These are phyloP conservation scores for Mythimna impura DNA, from an alignment of 2,888 invertebrate genomes.

Conservation along the genomic window DNA sequence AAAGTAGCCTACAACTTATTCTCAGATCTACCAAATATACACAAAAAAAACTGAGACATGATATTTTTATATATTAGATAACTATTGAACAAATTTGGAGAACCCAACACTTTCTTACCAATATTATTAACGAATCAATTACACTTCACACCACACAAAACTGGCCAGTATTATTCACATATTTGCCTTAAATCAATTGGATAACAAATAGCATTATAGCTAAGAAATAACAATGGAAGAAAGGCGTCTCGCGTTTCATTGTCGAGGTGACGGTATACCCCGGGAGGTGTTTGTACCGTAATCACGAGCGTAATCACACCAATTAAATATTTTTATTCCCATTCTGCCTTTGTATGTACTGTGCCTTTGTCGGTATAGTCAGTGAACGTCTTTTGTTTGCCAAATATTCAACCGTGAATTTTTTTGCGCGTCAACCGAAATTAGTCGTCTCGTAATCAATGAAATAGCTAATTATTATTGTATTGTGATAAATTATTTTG, in stretches of 20 bases:
- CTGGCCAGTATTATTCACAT: constrained; percentile 34
- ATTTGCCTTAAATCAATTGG: constrained; percentile 62
- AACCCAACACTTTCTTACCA: neutral
- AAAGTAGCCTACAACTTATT: too few species aligned
- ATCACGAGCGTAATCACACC: constrained; percentile 86
- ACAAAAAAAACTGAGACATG: too few species aligned
- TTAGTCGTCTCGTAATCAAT: constrained; percentile 56
- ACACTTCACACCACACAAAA: constrained; percentile 19
- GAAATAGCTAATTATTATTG: constrained; percentile 63
- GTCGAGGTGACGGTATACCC: constrained; percentile 67
- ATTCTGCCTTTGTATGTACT: constrained; percentile 81
- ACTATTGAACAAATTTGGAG: neutral
- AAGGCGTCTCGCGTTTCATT: constrained; percentile 61
- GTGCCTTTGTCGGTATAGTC: constrained; percentile 81
- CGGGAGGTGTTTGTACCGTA: constrained; percentile 87
- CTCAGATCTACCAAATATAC: too few species aligned
- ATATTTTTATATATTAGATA: neutral
- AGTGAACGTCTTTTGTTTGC: constrained; percentile 80
- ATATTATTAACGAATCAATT: neutral
- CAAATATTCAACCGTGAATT: constrained; percentile 55
- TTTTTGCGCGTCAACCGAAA: constrained; percentile 58
- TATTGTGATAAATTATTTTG: constrained; percentile 55
- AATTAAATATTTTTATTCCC: constrained; percentile 89
- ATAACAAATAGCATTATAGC: constrained; percentile 60
- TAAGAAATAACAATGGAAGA: constrained; percentile 61